These are phyloP conservation scores for Drosophila multiciliata DNA, from an alignment of 2,888 invertebrate genomes.

Conservation along the genomic window DNA sequence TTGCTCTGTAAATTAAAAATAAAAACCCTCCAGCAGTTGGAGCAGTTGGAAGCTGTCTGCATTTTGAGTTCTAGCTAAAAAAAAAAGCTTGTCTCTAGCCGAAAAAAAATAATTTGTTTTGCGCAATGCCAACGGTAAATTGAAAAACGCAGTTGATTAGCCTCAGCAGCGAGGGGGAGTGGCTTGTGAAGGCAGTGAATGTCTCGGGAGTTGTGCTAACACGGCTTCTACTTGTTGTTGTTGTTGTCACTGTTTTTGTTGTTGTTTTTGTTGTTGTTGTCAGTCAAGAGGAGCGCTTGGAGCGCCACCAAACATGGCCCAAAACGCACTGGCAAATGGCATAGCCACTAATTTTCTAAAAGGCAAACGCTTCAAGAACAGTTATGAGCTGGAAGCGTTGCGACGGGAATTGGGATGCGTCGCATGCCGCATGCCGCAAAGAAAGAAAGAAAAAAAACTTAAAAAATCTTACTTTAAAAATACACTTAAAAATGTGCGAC, in stretches of 20 bases:
- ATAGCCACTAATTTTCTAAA: slow-evolving; percentile 69
- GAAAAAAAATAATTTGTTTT: slow-evolving; percentile 42
- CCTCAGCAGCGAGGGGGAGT: slow-evolving; percentile 35
- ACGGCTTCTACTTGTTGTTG: background rate
- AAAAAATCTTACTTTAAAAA: slow-evolving; percentile 59
- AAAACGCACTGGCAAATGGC: slow-evolving; percentile 65
- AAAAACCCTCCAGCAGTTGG: slow-evolving; percentile 11
- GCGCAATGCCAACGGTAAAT: slow-evolving; percentile 68
- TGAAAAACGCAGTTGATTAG: slow-evolving; percentile 76
- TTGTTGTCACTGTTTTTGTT: slow-evolving; percentile 15
- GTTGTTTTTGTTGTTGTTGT: slow-evolving; percentile 50
- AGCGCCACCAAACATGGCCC: slow-evolving; percentile 70
- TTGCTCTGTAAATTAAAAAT: background rate
- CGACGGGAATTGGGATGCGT: slow-evolving; percentile 57
- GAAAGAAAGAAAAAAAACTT: background rate
- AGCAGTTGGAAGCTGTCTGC: slow-evolving; percentile 21
- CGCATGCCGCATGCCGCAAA: slow-evolving; percentile 43
- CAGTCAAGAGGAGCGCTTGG: slow-evolving; percentile 49
- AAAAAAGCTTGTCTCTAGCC: slow-evolving; percentile 37
- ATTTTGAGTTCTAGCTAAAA: slow-evolving; percentile 12
- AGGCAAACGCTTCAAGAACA: slow-evolving; percentile 79
- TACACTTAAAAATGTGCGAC: slow-evolving; percentile 68
- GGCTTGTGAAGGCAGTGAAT: slow-evolving; percentile 34
- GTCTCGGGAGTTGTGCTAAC: slow-evolving; percentile 21
- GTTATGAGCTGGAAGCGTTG: slow-evolving; percentile 72